Conservation (phyloP, 2,888 invertebrate species). For the Caradrina clavipalpis region DNA sequence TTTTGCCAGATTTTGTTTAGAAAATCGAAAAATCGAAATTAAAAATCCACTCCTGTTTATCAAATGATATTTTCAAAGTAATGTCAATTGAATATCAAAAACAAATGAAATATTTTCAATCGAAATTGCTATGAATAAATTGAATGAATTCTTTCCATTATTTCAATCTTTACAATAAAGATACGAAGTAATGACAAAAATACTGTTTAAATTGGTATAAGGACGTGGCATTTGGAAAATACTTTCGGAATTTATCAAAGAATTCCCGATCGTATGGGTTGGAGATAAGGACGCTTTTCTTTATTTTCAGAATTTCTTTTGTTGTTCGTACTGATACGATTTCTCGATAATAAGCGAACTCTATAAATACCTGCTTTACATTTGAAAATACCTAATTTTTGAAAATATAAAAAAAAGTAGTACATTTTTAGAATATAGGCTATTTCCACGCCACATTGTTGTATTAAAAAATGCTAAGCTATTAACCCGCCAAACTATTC, state of each 20-base stretch:
- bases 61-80: too few relatives aligned
- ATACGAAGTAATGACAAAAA: constrained; percentile 6
- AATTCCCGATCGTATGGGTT: constrained; percentile 26
- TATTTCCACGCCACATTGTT: too few relatives aligned
- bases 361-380: background rate
- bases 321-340: background rate
- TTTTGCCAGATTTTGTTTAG: too few relatives aligned
- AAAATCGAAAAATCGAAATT: too few relatives aligned
- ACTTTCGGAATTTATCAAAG: constrained; percentile 9
- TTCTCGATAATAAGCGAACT: background rate
- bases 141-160: background rate
- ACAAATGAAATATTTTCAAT: background rate
- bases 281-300: background rate
- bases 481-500: too few relatives aligned
- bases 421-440: too few relatives aligned
- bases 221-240: constrained; percentile 10
- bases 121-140: background rate
- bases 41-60: too few relatives aligned
- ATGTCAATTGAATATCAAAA: too few relatives aligned
- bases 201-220: background rate
- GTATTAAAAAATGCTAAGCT: too few relatives aligned
- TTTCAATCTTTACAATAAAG: background rate
- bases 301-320: constrained; percentile 10
- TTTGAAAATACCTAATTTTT: background rate
- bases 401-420: too few relatives aligned